Conservation (phyloP, 2,113 vertebrate species). For the Camarhynchus parvulus region DNA sequence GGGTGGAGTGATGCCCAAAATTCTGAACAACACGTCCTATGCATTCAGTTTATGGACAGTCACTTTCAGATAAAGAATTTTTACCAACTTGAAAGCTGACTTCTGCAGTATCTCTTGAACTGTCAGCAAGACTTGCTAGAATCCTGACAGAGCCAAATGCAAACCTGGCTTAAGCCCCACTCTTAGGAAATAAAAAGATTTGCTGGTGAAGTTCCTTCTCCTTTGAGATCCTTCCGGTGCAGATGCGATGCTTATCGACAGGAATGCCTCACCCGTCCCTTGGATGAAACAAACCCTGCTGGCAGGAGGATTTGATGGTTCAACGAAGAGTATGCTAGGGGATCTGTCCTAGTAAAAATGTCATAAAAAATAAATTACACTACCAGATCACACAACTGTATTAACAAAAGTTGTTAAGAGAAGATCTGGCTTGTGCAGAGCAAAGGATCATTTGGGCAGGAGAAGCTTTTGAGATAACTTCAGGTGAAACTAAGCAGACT, state of each 20-base stretch:
- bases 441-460: not conserved
- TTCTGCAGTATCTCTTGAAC: not conserved
- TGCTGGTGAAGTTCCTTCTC: not conserved
- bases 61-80: not conserved
- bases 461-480: slow-evolving; percentile 4
- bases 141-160: not conserved
- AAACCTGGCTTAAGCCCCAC: not conserved
- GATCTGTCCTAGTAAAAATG: not conserved
- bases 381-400: not conserved
- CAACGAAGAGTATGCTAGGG: not conserved
- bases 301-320: not conserved
- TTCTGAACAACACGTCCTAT: not conserved
- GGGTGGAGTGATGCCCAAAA: not conserved
- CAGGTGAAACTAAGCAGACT: slow-evolving; percentile 46
- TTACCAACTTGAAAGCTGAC: not conserved
- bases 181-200: not conserved
- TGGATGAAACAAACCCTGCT: not conserved
- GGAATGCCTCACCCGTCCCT: not conserved
- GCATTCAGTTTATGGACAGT: not conserved
- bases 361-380: not conserved
- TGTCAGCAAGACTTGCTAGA: not conserved
- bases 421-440: not conserved
- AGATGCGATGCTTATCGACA: not conserved
- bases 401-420: slow-evolving; percentile 1
- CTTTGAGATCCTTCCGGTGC: not conserved